These are phyloP conservation scores for Nomada ferruginata DNA, from an alignment of 2,888 invertebrate genomes.

Conservation along the genomic window DNA sequence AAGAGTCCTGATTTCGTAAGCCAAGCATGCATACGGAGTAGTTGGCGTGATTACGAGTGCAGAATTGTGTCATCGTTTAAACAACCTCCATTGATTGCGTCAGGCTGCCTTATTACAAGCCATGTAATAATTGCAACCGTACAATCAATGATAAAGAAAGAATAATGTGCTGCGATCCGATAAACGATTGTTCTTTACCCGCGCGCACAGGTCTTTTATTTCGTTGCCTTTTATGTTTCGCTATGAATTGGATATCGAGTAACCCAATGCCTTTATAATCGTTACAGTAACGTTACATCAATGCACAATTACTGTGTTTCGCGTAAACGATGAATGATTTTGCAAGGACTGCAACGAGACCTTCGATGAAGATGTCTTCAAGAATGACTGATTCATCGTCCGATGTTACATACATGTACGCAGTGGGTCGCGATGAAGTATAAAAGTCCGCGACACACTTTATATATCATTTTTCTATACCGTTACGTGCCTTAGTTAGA, in stretches of 20 bases:
- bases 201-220: too few species aligned
- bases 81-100: constrained; percentile 46
- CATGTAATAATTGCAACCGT: constrained; percentile 34
- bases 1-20: constrained; percentile 16
- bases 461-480: background rate
- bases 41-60: constrained; percentile 34
- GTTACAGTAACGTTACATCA: background rate
- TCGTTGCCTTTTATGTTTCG: background rate
- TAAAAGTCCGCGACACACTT: constrained; percentile 13
- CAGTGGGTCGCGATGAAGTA: constrained; percentile 17
- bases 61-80: constrained; percentile 51
- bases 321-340: constrained; percentile 28
- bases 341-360: constrained; percentile 15
- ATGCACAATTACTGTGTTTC: background rate
- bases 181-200: background rate
- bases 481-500: background rate
- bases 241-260: constrained; percentile 2
- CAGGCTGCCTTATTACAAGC: constrained; percentile 39
- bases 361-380: constrained; percentile 33
- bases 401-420: background rate
- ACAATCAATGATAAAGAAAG: constrained; percentile 4
- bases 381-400: constrained; percentile 26
- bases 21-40: constrained; percentile 14
- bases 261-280: background rate
- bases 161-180: background rate